A percentile compares a stretch with the other conserved stretches of the same genome.
phyloP scores from a whole-genome alignment of 2,797 vertebrate genomes.

The Chromobotia macracanthus region DNA sequence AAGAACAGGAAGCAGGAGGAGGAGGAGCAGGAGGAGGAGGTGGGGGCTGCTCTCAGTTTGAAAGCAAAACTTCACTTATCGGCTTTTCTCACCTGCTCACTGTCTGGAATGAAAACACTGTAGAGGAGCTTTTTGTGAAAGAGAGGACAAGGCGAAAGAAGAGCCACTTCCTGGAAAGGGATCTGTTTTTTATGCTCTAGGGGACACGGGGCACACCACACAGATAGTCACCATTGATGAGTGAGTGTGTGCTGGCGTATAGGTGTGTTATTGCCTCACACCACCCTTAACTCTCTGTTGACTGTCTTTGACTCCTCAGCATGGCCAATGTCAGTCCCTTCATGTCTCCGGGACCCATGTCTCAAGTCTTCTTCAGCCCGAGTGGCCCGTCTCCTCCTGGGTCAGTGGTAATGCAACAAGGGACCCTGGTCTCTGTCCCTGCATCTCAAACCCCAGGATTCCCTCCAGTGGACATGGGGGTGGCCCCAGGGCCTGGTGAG shows the following conservation, averaged over 20 bases:
- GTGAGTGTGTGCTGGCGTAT: constrained; percentile 59
- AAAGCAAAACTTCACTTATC: constrained; percentile 14
- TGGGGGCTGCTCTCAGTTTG: constrained; percentile 27
- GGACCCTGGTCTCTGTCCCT: constrained; percentile 63
- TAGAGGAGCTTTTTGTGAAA: constrained; percentile 24
- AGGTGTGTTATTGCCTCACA: constrained; percentile 49
- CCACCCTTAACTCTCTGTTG: constrained; percentile 24
- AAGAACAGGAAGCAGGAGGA: constrained; percentile 51
- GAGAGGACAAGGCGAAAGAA: constrained; percentile 38
- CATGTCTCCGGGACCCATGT: constrained; percentile 68
- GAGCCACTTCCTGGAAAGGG: constrained; percentile 68
- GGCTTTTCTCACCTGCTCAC: constrained; percentile 27
- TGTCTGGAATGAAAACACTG: constrained; percentile 58
- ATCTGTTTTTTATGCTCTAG: constrained; percentile 59
- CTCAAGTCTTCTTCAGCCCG: constrained; percentile 75
- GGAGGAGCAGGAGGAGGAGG: constrained; percentile 31
- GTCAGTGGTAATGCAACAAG: constrained; percentile 69
- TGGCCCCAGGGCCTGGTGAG: constrained; percentile 60
- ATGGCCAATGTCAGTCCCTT: constrained; percentile 80
- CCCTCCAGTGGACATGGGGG: constrained; percentile 59
- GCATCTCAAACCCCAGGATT: constrained; percentile 57
- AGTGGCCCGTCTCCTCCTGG: constrained; percentile 67
- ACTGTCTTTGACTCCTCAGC: constrained; percentile 43
- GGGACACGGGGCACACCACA: constrained; percentile 59
- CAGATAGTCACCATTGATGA: constrained; percentile 53